Conservation (phyloP, 2,797 vertebrate species). For the Synanceia verrucosa region DNA sequence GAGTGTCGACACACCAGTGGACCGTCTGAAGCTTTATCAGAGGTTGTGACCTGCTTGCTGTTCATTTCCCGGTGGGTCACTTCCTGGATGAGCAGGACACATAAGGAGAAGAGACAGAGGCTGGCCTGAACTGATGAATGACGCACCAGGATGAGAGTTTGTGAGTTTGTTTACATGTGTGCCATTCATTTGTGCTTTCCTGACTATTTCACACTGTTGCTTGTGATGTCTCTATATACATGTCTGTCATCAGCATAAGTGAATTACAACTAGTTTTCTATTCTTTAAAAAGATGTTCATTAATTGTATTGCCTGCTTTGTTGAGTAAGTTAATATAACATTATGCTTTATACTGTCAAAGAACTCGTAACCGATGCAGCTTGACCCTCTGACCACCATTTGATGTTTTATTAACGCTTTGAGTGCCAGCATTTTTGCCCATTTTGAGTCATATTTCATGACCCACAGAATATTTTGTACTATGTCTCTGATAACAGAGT, state of each 20-base stretch:
- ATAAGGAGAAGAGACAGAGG: conserved; percentile 43
- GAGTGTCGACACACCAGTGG: conserved; percentile 35
- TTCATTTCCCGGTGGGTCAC: conserved; percentile 55
- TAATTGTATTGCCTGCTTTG: neutral
- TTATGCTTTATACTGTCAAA: too few relatives aligned
- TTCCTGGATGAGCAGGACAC: conserved; percentile 55
- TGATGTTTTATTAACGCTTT: too few relatives aligned
- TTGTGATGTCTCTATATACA: neutral
- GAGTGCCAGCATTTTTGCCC: too few relatives aligned
- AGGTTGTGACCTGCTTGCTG: conserved; percentile 40
- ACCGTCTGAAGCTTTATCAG: conserved; percentile 21
- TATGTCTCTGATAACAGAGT: too few relatives aligned
- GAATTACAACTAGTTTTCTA: neutral
- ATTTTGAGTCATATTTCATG: too few relatives aligned
- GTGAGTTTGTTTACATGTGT: conserved; percentile 1
- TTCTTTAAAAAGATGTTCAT: neutral
- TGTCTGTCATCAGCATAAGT: conserved; percentile 3
- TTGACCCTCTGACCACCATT: too few relatives aligned
- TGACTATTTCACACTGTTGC: neutral
- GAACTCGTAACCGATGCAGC: too few relatives aligned
- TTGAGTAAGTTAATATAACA: neutral
- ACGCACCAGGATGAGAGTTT: conserved; percentile 5
- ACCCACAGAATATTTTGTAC: too few relatives aligned
- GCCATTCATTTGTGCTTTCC: conserved; percentile 2
- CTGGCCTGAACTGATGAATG: conserved; percentile 1